Evolutionary conservation across 2,113 vertebrate species (phyloP).

Genomic region (Callipepla californica): DNA sequence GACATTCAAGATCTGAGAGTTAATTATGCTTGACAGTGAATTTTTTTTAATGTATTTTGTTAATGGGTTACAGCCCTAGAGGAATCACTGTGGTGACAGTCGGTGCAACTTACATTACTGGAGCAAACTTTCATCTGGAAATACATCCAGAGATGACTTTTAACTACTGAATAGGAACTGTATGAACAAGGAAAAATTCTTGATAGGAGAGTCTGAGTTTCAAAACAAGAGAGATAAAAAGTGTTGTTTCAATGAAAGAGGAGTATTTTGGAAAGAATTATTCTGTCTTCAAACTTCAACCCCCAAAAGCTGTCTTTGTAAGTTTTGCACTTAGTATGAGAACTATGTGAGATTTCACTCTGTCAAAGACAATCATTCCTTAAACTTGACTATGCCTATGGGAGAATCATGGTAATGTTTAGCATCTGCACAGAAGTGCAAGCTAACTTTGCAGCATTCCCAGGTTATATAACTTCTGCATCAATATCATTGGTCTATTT

Average conservation of each 20-base stretch:
- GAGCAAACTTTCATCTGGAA: not conserved
- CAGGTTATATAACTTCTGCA: not conserved
- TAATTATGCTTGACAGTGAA: not conserved
- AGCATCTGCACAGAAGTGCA: not conserved
- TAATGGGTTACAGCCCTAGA: not conserved
- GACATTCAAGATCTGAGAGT: not conserved
- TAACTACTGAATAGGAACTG: not conserved
- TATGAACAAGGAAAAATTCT: not conserved
- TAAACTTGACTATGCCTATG: not conserved
- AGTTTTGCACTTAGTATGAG: fast-evolving
- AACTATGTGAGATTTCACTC: not conserved
- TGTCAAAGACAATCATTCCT: not conserved
- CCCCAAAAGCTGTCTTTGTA: not conserved
- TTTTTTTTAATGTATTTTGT: not conserved
- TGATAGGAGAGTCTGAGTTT: not conserved
- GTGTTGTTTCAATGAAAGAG: not conserved
- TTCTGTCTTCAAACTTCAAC: not conserved
- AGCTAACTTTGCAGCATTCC: not conserved
- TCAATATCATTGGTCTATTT: not conserved
- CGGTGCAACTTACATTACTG: not conserved
- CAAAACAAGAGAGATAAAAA: not conserved
- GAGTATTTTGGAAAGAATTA: not conserved
- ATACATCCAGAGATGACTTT: not conserved
- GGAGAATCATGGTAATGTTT: not conserved
- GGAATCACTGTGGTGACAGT: not conserved